phyloP scores from a whole-genome alignment of 2,888 invertebrate genomes.

The Spodoptera exigua region DNA sequence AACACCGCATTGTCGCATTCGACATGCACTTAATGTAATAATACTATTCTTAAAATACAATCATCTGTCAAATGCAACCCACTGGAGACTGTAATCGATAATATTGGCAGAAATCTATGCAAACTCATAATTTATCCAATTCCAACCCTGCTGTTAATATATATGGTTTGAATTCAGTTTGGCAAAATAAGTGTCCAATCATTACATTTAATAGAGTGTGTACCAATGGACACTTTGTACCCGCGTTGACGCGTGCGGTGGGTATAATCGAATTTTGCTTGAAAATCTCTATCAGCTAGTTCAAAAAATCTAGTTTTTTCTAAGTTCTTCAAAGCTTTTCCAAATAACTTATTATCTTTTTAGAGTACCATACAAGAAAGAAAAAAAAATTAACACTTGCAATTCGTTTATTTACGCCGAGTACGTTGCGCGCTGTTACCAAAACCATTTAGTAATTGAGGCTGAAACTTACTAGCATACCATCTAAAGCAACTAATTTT shows the following conservation, averaged over 20 bases:
- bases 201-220: slow-evolving; percentile 62
- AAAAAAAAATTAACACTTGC: too few species aligned
- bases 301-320: too few species aligned
- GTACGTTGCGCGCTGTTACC: too few species aligned
- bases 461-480: too few species aligned
- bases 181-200: slow-evolving; percentile 58
- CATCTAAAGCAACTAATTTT: too few species aligned
- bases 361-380: too few species aligned
- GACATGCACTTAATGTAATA: slow-evolving; percentile 52
- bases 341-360: too few species aligned
- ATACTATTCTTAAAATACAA: slow-evolving; percentile 46
- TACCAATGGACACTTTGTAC: slow-evolving; percentile 31
- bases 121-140: neutral
- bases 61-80: slow-evolving; percentile 61
- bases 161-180: slow-evolving; percentile 42
- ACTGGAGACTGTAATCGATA: slow-evolving; percentile 38
- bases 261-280: neutral
- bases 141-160: neutral
- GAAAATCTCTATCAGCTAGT: too few species aligned
- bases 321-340: too few species aligned
- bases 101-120: slow-evolving; percentile 6
- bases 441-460: too few species aligned
- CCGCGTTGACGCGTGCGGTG: slow-evolving; percentile 11
- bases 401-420: too few species aligned
- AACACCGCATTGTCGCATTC: slow-evolving; percentile 40